Evolutionary conservation across 1,140 invertebrate species (phyloP).

Genomic region (Brachionus plicatilis): DNA sequence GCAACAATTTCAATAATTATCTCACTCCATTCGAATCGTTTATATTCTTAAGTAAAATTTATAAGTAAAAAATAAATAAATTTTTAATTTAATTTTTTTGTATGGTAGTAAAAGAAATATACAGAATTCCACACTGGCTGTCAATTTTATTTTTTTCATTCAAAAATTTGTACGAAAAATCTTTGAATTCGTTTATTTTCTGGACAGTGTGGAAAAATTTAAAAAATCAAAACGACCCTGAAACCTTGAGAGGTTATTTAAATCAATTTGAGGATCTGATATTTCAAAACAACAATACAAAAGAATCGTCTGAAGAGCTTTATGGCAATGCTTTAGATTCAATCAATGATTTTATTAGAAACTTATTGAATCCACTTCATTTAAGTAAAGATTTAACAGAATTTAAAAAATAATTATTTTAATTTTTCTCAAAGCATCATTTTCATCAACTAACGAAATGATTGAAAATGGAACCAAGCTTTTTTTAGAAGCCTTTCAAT

Average conservation of each 20-base stretch:
- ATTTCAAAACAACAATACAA: background rate
- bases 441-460: background rate
- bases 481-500: constrained; percentile 30
- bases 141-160: background rate
- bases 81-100: background rate
- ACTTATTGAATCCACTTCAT: background rate
- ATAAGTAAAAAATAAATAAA: background rate
- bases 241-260: background rate
- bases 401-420: background rate
- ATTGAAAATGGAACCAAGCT: background rate
- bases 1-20: background rate
- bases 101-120: background rate
- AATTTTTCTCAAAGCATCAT: background rate
- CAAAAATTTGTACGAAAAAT: background rate
- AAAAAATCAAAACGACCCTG: background rate
- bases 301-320: background rate
- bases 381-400: background rate
- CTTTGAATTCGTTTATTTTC: background rate
- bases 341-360: background rate
- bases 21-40: background rate
- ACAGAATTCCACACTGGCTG: background rate
- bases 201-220: background rate
- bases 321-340: background rate
- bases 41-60: constrained; percentile 28
- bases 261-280: background rate